Percentiles rank a stretch among this genome's conserved stretches.
phyloP scores from a whole-genome alignment of 2,113 vertebrate genomes.

The Podarcis raffonei region DNA sequence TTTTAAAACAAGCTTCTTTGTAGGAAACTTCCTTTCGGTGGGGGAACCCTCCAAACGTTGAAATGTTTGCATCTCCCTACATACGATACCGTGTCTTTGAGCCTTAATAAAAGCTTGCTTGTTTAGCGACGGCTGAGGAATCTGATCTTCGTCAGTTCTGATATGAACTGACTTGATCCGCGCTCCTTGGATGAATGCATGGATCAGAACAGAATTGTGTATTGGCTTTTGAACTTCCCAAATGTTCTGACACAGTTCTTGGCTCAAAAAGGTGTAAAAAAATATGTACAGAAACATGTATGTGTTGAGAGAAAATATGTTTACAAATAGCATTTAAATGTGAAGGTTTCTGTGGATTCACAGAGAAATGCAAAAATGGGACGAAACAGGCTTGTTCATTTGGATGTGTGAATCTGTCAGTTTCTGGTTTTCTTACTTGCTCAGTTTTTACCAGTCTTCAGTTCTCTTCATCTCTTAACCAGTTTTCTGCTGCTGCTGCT shows the following conservation, averaged over 20 bases:
- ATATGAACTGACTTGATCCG: neutral
- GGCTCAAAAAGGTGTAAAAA: neutral
- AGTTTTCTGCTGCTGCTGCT: no score
- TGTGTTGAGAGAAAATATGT: neutral
- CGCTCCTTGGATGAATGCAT: neutral
- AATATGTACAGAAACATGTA: neutral
- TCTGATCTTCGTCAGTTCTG: neutral
- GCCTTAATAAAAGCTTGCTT: conserved; percentile 1
- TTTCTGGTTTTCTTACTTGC: no score
- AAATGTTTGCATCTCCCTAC: neutral
- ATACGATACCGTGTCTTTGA: neutral
- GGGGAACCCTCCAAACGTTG: neutral
- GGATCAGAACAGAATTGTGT: neutral
- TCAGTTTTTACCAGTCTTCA: no score
- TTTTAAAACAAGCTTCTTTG: conserved; percentile 52
- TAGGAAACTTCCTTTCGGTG: conserved; percentile 28
- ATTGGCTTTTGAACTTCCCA: neutral
- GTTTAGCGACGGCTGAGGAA: neutral
- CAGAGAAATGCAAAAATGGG: neutral
- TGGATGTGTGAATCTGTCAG: neutral
- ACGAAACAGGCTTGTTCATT: neutral
- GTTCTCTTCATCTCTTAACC: no score
- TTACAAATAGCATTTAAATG: neutral
- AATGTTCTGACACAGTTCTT: neutral
- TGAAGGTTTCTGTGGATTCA: neutral